Evolutionary conservation across 2,888 invertebrate genomes (phyloP), one percentile per base, ranked within the genome.

Genomic region (Eucera pruinosa): DNA sequence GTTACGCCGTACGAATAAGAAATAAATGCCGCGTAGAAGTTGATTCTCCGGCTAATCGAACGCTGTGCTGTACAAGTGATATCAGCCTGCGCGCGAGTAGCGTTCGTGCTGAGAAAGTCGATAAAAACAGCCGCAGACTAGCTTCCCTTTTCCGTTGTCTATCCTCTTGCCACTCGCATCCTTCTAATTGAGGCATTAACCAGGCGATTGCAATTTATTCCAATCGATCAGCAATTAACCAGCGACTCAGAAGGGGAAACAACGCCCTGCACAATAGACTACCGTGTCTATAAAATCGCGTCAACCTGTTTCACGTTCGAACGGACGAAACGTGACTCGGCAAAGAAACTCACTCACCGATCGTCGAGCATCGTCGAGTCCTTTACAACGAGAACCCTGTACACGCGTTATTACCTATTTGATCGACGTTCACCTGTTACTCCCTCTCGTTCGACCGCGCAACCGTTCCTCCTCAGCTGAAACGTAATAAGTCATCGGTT

Each of bases 151-250:
- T 23, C 47, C 25, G 27, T 65, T 9, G 48, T 65, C 52, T 39
- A 7, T 7, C 43, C n/a, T 39, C 52, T 47, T 41, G 43, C 45
- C 57, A 54, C 48, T 52, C 13, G 18, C 6, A 18, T 64, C 83
- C 70, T 60, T 88, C 89, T 89, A 88, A 88, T 87, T 82, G 84
- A 80, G 78, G 86, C 85, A 88, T 89, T 89, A 87, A 83, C 84
- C 81, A 75, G 81, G 83, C 84, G 84, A 80, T 78, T 79, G 84
- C 87, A 86, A 89, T 89, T 89, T 87, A 89, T 89, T 87, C 87
- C 84, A 84, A 89, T 87, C 87, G 89, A 88, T 89, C 86, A 77
- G 84, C 81, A 86, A 88, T 87, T 86, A 87, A 87, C 84, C 68
- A 81, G 75, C 84, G 80, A 84, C 80, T 81, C 82, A 78, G 84